These are phyloP conservation scores for silkworm (Bombyx mori) DNA, from an alignment of 1,140 invertebrate genomes.

Conservation along the genomic window ASM3026992v2 NC_085109.1:9602001-9602500, in stretches of 20 bases:
- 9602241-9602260: neutral
- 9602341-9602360: neutral
- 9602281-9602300: too few species aligned
- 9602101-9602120: constrained; percentile 29
- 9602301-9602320: too few species aligned
- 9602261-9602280: neutral
- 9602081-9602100: constrained; percentile 24
- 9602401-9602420: too few species aligned
- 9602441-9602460: too few species aligned
- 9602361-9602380: neutral
- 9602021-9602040: constrained; percentile 12
- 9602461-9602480: too few species aligned
- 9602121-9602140: constrained; percentile 28
- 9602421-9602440: too few species aligned
- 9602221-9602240: neutral
- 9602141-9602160: constrained; percentile 19
- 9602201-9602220: neutral
- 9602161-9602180: constrained; percentile 7
- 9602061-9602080: constrained; percentile 31
- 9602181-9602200: neutral
- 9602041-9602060: constrained; percentile 2
- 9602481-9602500: too few species aligned
- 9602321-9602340: neutral
- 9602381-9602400: too few species aligned
- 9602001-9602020: constrained; percentile 20